Percentiles rank a stretch among this genome's conserved stretches.
Evolutionary conservation across 2,797 vertebrate genomes (phyloP).

Genomic region (Harpagifer antarcticus): DNA sequence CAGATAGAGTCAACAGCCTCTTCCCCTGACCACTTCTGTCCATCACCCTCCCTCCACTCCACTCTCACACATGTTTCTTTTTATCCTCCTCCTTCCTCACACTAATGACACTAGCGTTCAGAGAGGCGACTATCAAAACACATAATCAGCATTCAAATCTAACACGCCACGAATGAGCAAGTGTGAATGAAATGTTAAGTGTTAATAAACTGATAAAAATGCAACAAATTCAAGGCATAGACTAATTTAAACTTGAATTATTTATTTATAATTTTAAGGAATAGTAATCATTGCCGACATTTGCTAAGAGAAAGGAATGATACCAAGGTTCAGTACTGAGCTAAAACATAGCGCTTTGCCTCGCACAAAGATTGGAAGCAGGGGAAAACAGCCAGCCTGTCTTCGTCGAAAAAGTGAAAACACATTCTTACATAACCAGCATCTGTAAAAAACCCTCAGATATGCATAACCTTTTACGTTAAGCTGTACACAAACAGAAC

Average conservation of each 20-base stretch:
- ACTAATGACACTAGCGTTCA: constrained; percentile 33
- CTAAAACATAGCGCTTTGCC: neutral
- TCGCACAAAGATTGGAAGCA: neutral
- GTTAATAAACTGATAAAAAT: constrained; percentile 3
- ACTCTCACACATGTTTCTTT: neutral
- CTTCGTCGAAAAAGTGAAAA: neutral
- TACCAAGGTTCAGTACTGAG: neutral
- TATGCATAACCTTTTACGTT: neutral
- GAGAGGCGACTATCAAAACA: neutral
- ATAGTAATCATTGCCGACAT: neutral
- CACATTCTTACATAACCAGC: neutral
- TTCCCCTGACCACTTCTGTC: constrained; percentile 14
- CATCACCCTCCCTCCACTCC: constrained; percentile 12
- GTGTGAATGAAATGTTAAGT: neutral
- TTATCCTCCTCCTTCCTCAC: constrained; percentile 11
- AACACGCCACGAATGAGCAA: neutral
- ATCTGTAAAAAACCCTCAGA: neutral
- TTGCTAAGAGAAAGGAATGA: neutral
- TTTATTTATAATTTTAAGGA: too few relatives aligned
- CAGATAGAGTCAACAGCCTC: constrained; percentile 33
- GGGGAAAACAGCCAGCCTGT: neutral
- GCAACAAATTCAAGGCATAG: neutral
- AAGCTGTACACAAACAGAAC: neutral
- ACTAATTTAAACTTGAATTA: neutral
- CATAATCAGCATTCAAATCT: neutral